Evolutionary conservation across 2,888 invertebrate species (phyloP).

Genomic region (Tortrix viridana): DNA sequence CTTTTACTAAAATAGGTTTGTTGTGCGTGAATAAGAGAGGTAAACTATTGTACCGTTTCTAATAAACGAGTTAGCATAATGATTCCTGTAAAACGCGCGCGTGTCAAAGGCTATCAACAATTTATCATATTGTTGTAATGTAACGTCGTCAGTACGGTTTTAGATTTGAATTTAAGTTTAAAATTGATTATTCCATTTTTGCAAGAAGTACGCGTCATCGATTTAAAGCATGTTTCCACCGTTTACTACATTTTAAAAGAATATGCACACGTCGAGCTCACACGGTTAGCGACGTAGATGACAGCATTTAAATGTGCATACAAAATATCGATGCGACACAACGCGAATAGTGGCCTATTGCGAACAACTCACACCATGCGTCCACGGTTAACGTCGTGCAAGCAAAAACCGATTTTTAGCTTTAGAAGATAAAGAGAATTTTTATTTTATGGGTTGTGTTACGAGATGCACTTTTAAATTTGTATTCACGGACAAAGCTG

Average conservation of each 20-base stretch:
- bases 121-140: too few relatives aligned
- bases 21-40: too few relatives aligned
- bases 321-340: constrained; percentile 78
- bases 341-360: constrained; percentile 69
- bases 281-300: constrained; percentile 68
- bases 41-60: too few relatives aligned
- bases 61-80: too few relatives aligned
- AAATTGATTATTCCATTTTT: too few relatives aligned
- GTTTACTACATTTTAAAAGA: constrained; percentile 37
- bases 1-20: too few relatives aligned
- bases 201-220: constrained; percentile 35
- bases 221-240: constrained; percentile 11
- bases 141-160: too few relatives aligned
- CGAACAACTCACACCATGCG: constrained; percentile 47
- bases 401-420: constrained; percentile 47
- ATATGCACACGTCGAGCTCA: constrained; percentile 63
- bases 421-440: constrained; percentile 37
- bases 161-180: too few relatives aligned
- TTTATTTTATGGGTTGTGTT: constrained; percentile 34
- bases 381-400: constrained; percentile 35
- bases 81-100: too few relatives aligned
- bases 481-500: constrained; percentile 59
- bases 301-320: constrained; percentile 82
- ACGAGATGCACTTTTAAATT: constrained; percentile 4
- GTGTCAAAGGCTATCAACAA: too few relatives aligned